These are phyloP conservation scores for Drosophila kurseongensis DNA, from an alignment of 1,140 invertebrate species.

Conservation along the genomic window DNA sequence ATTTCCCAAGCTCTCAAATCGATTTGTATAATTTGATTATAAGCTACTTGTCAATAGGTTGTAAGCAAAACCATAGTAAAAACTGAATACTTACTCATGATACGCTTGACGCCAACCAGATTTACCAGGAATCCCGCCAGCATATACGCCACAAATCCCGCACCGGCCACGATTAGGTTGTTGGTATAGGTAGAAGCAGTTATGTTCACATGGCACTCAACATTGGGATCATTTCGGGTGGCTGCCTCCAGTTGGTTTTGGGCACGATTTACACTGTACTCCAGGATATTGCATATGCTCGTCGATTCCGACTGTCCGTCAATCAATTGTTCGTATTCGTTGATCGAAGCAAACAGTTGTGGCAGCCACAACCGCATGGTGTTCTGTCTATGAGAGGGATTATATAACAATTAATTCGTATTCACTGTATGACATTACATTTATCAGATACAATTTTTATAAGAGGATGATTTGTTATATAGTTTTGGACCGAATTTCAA, in stretches of 20 bases:
- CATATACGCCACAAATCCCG: slow-evolving; percentile 85
- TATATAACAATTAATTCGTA: no score
- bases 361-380: slow-evolving; percentile 85
- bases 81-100: slow-evolving; percentile 65
- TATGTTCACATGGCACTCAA: slow-evolving; percentile 60
- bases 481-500: neutral
- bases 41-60: no score
- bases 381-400: slow-evolving; percentile 44
- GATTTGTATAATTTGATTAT: no score
- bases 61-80: neutral
- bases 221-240: neutral
- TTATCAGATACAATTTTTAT: no score
- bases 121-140: slow-evolving; percentile 85
- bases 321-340: slow-evolving; percentile 63
- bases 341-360: slow-evolving; percentile 86
- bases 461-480: neutral
- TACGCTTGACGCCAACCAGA: slow-evolving; percentile 85
- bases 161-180: slow-evolving; percentile 85
- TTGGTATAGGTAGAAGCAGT: slow-evolving; percentile 85
- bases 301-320: slow-evolving; percentile 4
- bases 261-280: slow-evolving; percentile 68
- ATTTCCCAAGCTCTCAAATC: no score
- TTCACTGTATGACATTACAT: no score
- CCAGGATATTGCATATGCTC: slow-evolving; percentile 64
- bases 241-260: slow-evolving; percentile 30